Evolutionary conservation across 2,888 invertebrate species (phyloP), one percentile per base, ranked within the genome.

Genomic region (Ophonus ardosiacus): DNA sequence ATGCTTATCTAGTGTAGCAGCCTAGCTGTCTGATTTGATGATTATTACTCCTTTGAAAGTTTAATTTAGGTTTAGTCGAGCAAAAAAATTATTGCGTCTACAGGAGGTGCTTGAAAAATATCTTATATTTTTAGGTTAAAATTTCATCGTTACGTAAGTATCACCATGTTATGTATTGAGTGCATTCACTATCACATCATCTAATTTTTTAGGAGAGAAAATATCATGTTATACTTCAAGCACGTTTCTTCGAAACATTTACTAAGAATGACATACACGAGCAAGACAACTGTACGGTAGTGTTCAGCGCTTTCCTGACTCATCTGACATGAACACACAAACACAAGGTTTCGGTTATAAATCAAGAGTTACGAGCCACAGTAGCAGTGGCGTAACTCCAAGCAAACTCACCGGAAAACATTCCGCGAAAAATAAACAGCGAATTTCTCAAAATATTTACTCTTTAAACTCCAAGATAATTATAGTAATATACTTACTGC

Each of bases 321-420:
- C 71, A 74, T 74, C 40, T 43, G 71, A 43, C 71, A 18, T 13
- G 71, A 13, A 74, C 43, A 74, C 40, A 18, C 51, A 43, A 43
- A 43, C 43, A 40, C 71, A 74, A 74, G 71, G 71, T 74, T 74
- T 74, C 15, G 71, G 71, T 13, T 74, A 43, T 74, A 74, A 74
- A 74, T 74, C 71, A 74, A 40, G 71, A 74, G 71, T 43, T 74
- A 18, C 43, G 40, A 68, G 24, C 15, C 31, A 31, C 24, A 38
- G 15, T n/a, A 68, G 68, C 24, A 43, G 71, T 74, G 43, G 71
- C 43, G 40, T 74, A 40, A 43, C 71, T 17, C 10, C 18, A 8
- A 18, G 40, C 7, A 18, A 43, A 17, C 15, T 40, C 40, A 74
- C 10, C 13, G 43, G 40, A 74, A 74, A 43, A 71, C 43, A 51